Base-by-base conservation (phyloP, 2,888 invertebrate species). In the Troilus luridus region DNA sequence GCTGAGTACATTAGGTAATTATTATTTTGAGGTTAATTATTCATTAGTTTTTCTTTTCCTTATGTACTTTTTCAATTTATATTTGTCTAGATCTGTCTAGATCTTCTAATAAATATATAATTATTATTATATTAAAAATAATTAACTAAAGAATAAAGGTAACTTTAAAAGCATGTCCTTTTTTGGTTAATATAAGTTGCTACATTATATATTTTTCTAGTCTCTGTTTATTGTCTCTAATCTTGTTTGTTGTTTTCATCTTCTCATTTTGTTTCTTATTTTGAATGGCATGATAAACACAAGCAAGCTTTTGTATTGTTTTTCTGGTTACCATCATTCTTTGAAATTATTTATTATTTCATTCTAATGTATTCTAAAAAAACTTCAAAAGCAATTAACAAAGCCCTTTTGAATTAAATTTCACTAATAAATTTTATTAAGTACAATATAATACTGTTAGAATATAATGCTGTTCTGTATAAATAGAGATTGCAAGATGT, bases 391-490 rank as follows among this genome's bases (percentile, higher is more conserved):
- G 41, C 17, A 41, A 17, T 41, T 7, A 77, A 77, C 72, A 27
- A 77, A 77, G 72, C 72, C 72, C 72, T 77, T 77, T 77, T 41
- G 8, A 77, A 77, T 77, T 77, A 8, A 41, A 77, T 41, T 27
- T 27, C 41, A 41, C 41, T 77, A 77, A 27, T 17, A 41, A 77
- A 77, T 77, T 67, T 77, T 77, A 77, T 77, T 77, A 77, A 77
- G 72, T 77, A 77, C 72, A 77, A 41, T 77, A 27, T 17, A n/a
- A n/a, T n/a, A n/a, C n/a, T n/a, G n/a, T n/a, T n/a, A n/a, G n/a
- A n/a, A n/a, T n/a, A n/a, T 41, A 77, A 27, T 77, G 41, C 41
- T 77, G 12, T 41, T 27, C 9, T 77, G 14, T 17, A 77, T 41
- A 41, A 17, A 17, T 77, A 77, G 72, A 77, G n/a, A 77, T 41